Evolutionary conservation across 1,140 invertebrate species (phyloP).

Genomic region (Tetragonula clypearis): DNA sequence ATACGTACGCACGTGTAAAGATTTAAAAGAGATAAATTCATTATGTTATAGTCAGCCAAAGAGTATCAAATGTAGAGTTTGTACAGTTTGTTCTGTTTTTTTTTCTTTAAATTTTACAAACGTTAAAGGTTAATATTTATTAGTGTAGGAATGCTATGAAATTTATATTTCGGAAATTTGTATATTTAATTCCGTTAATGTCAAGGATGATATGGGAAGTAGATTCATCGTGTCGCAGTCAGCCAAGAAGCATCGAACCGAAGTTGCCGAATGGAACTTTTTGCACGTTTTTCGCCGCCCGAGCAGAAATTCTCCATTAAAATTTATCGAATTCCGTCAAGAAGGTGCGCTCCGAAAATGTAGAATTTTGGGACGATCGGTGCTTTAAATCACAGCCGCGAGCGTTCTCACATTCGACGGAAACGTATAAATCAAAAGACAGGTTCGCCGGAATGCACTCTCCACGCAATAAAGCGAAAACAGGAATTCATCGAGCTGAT

Average conservation of each 20-base stretch:
- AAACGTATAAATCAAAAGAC: slow-evolving; percentile 15
- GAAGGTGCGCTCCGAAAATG: not conserved
- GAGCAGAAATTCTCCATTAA: not conserved
- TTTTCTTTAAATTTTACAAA: no score
- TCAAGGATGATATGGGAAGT: not conserved
- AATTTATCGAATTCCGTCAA: not conserved
- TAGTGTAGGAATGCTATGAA: no score
- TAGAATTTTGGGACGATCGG: slow-evolving; percentile 9
- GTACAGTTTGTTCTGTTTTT: no score
- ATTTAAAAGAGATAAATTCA: no score
- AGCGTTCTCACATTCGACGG: not conserved
- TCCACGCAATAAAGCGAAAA: slow-evolving; percentile 14
- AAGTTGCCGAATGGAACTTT: no score
- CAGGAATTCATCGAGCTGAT: slow-evolving; percentile 10
- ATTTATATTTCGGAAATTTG: no score
- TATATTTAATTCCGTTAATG: no score
- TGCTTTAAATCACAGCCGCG: not conserved
- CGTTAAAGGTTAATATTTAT: no score
- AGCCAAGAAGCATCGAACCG: not conserved
- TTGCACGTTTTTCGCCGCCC: not conserved
- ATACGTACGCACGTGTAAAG: no score
- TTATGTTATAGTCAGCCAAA: no score
- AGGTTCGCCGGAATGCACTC: not conserved
- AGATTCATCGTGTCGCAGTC: not conserved
- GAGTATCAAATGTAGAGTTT: no score